These are phyloP conservation scores for Trilocha varians DNA, from an alignment of 2,888 invertebrate genomes.

Conservation along the genomic window DNA sequence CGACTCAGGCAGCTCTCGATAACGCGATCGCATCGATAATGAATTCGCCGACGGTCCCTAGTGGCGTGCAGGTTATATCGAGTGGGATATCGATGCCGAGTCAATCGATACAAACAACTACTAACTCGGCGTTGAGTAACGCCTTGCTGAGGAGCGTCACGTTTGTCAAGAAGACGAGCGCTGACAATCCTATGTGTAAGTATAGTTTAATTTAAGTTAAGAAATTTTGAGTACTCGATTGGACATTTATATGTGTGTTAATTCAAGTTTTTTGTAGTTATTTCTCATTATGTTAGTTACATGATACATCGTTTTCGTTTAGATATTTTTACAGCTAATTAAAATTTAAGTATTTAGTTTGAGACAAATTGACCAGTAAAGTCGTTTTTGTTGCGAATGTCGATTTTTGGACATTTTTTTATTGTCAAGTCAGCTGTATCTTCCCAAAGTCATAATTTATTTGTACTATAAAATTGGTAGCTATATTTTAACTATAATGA, in stretches of 20 bases:
- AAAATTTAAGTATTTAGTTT: too few species aligned
- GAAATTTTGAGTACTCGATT: too few species aligned
- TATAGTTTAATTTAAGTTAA: conserved; percentile 2
- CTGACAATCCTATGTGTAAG: conserved; percentile 51
- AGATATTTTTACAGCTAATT: neutral
- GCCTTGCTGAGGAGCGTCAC: conserved; percentile 58
- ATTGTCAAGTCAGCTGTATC: too few species aligned
- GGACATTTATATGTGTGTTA: too few species aligned
- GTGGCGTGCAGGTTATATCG: conserved; percentile 54
- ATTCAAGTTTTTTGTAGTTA: too few species aligned
- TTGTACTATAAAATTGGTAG: too few species aligned
- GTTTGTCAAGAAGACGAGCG: conserved; percentile 51
- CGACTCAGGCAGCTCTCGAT: conserved; percentile 51
- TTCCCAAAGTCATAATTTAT: too few species aligned
- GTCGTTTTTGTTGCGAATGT: too few species aligned
- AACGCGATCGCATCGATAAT: conserved; percentile 61
- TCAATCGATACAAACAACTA: conserved; percentile 24
- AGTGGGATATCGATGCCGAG: conserved; percentile 43
- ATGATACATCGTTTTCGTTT: neutral
- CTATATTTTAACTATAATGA: too few species aligned
- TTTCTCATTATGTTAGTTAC: too few species aligned
- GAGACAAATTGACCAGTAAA: too few species aligned
- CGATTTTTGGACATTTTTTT: too few species aligned
- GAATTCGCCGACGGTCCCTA: conserved; percentile 44
- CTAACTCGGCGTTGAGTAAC: conserved; percentile 32